phyloP scores from a whole-genome alignment of 2,113 vertebrate species.

The Pungitius pungitius region DNA sequence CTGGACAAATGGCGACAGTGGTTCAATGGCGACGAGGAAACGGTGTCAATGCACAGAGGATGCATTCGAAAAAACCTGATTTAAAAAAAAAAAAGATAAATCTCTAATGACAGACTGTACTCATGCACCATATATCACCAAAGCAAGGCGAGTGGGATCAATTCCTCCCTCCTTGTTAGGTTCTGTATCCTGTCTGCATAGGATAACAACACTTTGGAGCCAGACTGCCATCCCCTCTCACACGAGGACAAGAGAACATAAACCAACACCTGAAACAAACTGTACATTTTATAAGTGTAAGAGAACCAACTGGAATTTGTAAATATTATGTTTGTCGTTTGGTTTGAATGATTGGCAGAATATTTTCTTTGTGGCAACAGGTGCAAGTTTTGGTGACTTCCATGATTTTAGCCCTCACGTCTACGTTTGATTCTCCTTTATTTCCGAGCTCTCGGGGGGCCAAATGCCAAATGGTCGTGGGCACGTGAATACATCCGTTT shows the following conservation, averaged over 20 bases:
- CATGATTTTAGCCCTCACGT: conserved; percentile 56
- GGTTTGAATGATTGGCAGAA: conserved; percentile 78
- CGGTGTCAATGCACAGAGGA: conserved; percentile 51
- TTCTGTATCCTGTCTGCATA: conserved; percentile 60
- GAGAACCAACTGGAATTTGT: conserved; percentile 82
- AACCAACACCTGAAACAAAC: conserved; percentile 73
- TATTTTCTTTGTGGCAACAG: conserved; percentile 81
- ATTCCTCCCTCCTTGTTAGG: conserved; percentile 28
- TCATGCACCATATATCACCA: conserved; percentile 59
- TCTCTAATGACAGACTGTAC: conserved; percentile 65
- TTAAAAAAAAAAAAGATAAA: conserved; percentile 52
- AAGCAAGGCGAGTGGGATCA: conserved; percentile 35
- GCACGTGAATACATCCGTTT: conserved; percentile 44
- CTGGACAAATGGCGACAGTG: conserved; percentile 49
- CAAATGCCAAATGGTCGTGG: conserved; percentile 53
- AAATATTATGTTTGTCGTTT: conserved; percentile 85
- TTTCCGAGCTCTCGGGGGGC: conserved; percentile 46
- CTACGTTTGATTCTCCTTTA: conserved; percentile 62
- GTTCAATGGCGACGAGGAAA: conserved; percentile 30
- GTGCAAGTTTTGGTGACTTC: conserved; percentile 77
- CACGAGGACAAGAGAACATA: conserved; percentile 58
- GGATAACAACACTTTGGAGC: conserved; percentile 61
- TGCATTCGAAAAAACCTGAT: conserved; percentile 59
- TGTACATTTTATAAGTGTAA: conserved; percentile 83
- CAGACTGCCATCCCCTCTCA: conserved; percentile 72